phyloP scores from a whole-genome alignment of 2,888 invertebrate genomes.

The Agonopterix subpropinquella region DNA sequence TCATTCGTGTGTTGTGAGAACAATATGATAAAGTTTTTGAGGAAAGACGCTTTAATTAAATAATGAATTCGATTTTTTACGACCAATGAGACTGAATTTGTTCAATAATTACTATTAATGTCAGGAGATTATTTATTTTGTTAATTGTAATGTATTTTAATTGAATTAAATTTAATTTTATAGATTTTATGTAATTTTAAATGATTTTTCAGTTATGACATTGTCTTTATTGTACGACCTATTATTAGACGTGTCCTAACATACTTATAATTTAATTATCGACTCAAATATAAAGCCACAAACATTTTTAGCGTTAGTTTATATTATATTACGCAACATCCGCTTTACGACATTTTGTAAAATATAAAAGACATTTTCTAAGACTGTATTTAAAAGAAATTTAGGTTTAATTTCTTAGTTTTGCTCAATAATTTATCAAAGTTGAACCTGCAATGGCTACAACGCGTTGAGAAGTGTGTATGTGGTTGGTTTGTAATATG shows the following conservation, averaged over 20 bases:
- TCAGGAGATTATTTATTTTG: conserved; percentile 64
- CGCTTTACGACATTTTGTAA: conserved; percentile 15
- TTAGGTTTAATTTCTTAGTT: conserved; percentile 1
- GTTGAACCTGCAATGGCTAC: conserved; percentile 39
- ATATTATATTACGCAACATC: conserved; percentile 12
- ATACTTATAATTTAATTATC: neutral
- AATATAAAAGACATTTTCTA: conserved; percentile 49
- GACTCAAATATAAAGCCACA: conserved; percentile 12
- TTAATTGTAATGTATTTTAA: conserved; percentile 24
- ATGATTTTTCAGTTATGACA: conserved; percentile 25
- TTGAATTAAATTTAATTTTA: conserved; percentile 22
- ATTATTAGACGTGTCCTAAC: too few relatives aligned
- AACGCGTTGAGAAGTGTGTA: conserved; percentile 26
- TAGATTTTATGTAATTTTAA: conserved; percentile 15
- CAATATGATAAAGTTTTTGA: conserved; percentile 35
- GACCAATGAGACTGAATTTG: conserved; percentile 74
- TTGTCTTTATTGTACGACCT: neutral
- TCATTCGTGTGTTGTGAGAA: neutral
- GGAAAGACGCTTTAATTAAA: conserved; percentile 43
- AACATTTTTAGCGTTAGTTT: conserved; percentile 11
- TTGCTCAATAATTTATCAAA: conserved; percentile 18
- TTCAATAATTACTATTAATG: conserved; percentile 48
- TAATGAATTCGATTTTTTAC: conserved; percentile 50
- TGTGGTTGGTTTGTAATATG: conserved; percentile 10
- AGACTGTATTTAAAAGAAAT: conserved; percentile 46